Evolutionary conservation across 2,797 vertebrate genomes (phyloP), one percentile per base, ranked within the genome.

Genomic region (Darevskia nairensis): DNA sequence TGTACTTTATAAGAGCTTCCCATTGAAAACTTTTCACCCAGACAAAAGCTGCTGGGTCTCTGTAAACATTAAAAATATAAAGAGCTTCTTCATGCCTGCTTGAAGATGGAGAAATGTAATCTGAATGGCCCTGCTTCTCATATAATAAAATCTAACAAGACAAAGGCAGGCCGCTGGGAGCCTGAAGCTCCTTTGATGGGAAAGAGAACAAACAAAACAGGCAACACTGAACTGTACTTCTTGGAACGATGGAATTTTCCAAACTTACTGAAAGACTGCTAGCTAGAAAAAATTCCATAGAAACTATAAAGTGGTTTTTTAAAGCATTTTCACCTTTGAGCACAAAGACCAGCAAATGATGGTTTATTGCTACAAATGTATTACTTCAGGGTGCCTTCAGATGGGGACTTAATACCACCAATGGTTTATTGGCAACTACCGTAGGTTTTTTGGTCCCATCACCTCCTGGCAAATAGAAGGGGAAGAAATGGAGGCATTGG

Each of bases 231-330:
- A 69, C 5, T 82, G 64, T n/a, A 50, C 4, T 17, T 17, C 27
- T 76, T 85, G 8, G 82, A 74, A 46, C 46, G 72, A 78, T 83
- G 35, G 21, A 13, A 82, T 61, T 89, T 86, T 89, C 88, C 61
- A 75, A 92, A 92, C 90, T 86, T 69, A 17, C 74, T 85, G 86
- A 90, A 89, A 82, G 80, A 10, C 86, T 77, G 77, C 59, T 80
- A 64, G 29, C 77, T 80, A 91, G 19, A 3, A 61, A 89, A 88
- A 55, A 75, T 0, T 35, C 85, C 78, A 80, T 4, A 9, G 21
- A 46, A 87, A 88, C 3, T 39, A 15, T 55, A 76, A 77, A 90
- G 77, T 19, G 55, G 81, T 55, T 87, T 87, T 87, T 81, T 69
- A 6, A 55, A 68, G 74, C 44, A n/a, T 83, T 88, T 88, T 78